phyloP scores from a whole-genome alignment of 2,113 vertebrate species.

The Serilophus lunatus region DNA sequence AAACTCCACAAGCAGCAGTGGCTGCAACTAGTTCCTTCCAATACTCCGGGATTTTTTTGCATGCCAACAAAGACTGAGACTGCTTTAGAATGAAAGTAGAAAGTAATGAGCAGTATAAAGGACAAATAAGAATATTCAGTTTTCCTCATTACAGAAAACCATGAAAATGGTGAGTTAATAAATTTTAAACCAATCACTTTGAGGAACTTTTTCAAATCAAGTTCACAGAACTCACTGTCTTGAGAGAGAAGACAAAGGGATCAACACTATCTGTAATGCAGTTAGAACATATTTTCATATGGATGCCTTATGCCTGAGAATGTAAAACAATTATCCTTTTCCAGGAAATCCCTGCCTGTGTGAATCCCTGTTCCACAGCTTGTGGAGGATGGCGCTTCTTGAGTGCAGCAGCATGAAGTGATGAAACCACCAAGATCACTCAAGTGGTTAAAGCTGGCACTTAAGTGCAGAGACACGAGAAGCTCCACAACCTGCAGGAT shows the following conservation, averaged over 20 bases:
- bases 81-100: not conserved
- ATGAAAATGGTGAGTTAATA: not conserved
- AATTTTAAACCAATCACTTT: not conserved
- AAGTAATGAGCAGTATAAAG: not conserved
- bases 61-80: not conserved
- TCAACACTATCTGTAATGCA: not conserved
- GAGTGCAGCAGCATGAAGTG: not conserved
- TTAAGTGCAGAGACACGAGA: not conserved
- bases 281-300: not conserved
- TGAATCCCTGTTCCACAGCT: rapidly evolving
- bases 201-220: not conserved
- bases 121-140: not conserved
- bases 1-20: not conserved
- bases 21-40: not conserved
- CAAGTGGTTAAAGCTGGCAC: not conserved
- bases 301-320: not conserved
- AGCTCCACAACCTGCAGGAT: not conserved
- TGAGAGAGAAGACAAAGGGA: not conserved
- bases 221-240: not conserved
- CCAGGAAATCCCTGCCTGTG: not conserved
- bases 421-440: not conserved
- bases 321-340: not conserved
- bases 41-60: not conserved
- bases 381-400: rapidly evolving
- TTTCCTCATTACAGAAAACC: not conserved